phyloP scores from a whole-genome alignment of 2,888 invertebrate species.

The Selenia dentaria region DNA sequence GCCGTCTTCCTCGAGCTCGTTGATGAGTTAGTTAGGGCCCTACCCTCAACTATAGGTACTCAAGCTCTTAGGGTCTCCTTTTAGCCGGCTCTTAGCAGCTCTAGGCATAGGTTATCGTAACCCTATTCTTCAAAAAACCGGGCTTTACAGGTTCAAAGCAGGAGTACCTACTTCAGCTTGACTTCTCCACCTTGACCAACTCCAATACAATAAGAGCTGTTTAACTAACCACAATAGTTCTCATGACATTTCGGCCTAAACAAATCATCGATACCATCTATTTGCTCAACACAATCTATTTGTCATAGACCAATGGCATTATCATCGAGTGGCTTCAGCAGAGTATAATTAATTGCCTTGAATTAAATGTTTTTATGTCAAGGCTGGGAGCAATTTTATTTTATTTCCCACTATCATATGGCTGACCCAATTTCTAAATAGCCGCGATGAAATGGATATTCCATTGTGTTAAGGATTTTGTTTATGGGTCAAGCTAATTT shows the following conservation, averaged over 20 bases:
- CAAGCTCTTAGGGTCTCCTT: no score
- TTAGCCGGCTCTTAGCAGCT: no score
- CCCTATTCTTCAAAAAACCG: no score
- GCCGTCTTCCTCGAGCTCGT: no score
- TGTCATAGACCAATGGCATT: constrained; percentile 59
- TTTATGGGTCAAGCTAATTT: constrained; percentile 17
- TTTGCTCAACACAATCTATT: constrained; percentile 38
- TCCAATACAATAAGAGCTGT: not conserved
- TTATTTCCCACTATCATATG: constrained; percentile 51
- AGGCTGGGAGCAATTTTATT: constrained; percentile 62
- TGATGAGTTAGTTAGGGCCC: no score
- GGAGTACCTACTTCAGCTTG: not conserved
- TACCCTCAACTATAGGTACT: no score
- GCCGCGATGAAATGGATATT: constrained; percentile 25
- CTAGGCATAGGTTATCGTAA: no score
- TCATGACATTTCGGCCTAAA: constrained; percentile 21
- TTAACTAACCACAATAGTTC: constrained; percentile 8
- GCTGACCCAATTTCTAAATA: constrained; percentile 58
- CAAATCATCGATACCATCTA: constrained; percentile 29
- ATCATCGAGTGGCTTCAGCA: constrained; percentile 59
- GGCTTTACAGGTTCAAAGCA: no score
- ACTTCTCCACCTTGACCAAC: constrained; percentile 1
- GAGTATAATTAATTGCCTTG: constrained; percentile 69
- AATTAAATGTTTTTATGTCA: constrained; percentile 80
- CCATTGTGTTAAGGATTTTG: constrained; percentile 25